Conservation (phyloP, 2,888 invertebrate species). For the Athalia cordata region DNA sequence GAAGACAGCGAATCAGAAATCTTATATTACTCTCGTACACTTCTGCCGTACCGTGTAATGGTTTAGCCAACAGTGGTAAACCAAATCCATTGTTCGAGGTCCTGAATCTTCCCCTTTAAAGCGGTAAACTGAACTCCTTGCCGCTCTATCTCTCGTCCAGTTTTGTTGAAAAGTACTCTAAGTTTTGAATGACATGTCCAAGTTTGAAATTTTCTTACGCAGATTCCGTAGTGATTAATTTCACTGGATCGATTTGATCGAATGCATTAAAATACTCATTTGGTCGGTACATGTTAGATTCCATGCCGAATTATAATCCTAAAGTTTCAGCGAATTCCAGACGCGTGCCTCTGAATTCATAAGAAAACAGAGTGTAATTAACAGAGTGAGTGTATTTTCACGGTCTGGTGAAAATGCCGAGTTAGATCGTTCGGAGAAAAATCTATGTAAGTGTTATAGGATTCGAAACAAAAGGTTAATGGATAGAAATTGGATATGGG, state of each 20-base stretch:
- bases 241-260: too few relatives aligned
- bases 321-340: too few relatives aligned
- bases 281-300: too few relatives aligned
- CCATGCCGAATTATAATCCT: too few relatives aligned
- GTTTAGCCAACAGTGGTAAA: background rate
- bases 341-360: too few relatives aligned
- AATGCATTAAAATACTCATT: too few relatives aligned
- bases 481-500: constrained; percentile 30
- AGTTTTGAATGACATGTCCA: too few relatives aligned
- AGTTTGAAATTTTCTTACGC: too few relatives aligned
- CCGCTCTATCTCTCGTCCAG: background rate
- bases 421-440: background rate
- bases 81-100: background rate
- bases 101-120: constrained; percentile 41
- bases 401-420: background rate
- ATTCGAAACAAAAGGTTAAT: constrained; percentile 25
- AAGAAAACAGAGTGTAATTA: too few relatives aligned
- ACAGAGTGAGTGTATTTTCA: too few relatives aligned
- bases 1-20: too few relatives aligned
- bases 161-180: background rate
- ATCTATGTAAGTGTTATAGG: background rate
- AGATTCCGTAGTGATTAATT: too few relatives aligned
- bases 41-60: background rate
- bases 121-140: background rate
- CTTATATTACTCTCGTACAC: background rate